Conservation (phyloP, 2,888 invertebrate species). For the Drosophila nr. medialis region DNA sequence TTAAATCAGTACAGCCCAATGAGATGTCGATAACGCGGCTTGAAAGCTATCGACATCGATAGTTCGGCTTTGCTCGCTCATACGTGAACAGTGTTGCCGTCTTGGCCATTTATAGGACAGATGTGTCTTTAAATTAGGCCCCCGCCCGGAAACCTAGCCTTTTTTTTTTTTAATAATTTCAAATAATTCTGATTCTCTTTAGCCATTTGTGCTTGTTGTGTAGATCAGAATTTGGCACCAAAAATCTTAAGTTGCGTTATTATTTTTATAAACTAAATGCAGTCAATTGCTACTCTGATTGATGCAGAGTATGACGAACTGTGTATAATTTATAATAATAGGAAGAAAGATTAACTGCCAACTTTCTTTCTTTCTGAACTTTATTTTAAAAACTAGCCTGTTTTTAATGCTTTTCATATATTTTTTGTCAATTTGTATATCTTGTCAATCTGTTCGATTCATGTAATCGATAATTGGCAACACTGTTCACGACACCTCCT, state of each 20-base stretch:
- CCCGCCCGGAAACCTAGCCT: neutral
- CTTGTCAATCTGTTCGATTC: neutral
- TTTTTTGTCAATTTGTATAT: neutral
- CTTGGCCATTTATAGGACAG: neutral
- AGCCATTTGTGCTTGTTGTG: neutral
- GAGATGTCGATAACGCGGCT: slow-evolving; percentile 26
- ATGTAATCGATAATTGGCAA: neutral
- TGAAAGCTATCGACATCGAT: slow-evolving; percentile 31
- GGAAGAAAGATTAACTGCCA: neutral
- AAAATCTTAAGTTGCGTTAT: neutral
- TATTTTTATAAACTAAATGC: neutral
- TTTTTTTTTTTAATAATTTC: neutral
- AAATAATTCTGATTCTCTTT: neutral
- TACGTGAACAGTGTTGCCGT: neutral
- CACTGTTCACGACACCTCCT: slow-evolving; percentile 1
- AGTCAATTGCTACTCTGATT: neutral
- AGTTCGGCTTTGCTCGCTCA: slow-evolving; percentile 24
- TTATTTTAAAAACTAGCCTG: neutral
- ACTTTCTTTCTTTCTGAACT: neutral
- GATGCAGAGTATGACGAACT: neutral
- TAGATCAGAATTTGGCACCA: neutral
- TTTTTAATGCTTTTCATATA: neutral
- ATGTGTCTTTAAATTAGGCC: neutral
- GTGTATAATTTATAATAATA: neutral
- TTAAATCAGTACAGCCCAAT: neutral